Conservation (phyloP, 1,140 invertebrate genomes). For the Zaprionus camerounensis region DNA sequence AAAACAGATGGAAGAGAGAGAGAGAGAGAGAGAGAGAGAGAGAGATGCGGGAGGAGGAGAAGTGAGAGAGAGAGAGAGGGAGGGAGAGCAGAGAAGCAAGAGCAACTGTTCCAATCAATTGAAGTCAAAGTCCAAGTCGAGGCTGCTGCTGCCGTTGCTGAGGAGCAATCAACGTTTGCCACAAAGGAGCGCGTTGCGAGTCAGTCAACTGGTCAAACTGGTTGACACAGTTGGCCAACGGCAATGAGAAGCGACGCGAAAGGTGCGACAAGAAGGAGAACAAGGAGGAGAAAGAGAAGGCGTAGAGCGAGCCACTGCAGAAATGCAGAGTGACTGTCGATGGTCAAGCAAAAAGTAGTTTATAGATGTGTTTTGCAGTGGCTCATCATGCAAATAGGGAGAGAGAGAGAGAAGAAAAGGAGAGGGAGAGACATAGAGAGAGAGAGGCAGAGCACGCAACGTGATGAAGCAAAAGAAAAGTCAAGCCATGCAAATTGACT, state of each 20-base stretch:
- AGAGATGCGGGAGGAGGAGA: not conserved
- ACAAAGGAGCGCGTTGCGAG: conserved; percentile 39
- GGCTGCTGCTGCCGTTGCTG: conserved; percentile 41
- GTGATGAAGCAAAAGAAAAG: conserved; percentile 54
- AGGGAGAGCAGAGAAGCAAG: conserved; percentile 3
- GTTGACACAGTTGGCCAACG: conserved; percentile 74
- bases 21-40: not conserved
- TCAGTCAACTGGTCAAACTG: conserved; percentile 70
- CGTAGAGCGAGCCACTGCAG: not conserved
- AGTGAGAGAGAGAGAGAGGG: not conserved
- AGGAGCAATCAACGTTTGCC: conserved; percentile 74
- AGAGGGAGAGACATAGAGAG: not conserved
- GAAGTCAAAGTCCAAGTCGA: conserved; percentile 44
- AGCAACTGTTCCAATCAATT: conserved; percentile 72
- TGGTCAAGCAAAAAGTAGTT: conserved; percentile 61
- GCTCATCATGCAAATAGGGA: conserved; percentile 52
- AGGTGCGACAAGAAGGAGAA: not conserved
- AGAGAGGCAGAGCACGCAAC: not conserved
- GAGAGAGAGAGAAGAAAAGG: not conserved
- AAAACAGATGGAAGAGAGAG: not conserved
- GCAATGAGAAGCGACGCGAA: conserved; percentile 6
- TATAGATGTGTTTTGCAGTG: conserved; percentile 40
- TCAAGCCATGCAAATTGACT: conserved; percentile 66
- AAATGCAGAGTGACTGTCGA: not conserved
- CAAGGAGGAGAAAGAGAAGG: not conserved